Evolutionary conservation across 2,797 vertebrate species (phyloP), one percentile per base, ranked within the genome.

Genomic region (Protosalanx chinensis): DNA sequence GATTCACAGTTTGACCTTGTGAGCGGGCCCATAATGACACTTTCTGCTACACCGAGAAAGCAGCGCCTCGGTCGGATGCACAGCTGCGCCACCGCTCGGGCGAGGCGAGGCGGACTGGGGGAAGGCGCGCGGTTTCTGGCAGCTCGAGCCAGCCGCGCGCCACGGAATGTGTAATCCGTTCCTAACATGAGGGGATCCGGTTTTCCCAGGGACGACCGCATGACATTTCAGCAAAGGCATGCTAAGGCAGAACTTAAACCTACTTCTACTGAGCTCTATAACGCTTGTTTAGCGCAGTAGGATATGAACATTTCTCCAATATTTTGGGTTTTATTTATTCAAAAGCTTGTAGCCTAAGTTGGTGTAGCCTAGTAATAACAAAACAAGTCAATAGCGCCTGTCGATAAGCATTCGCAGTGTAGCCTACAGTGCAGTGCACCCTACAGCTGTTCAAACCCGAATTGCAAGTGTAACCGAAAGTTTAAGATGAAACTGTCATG

Each of bases 1-100:
- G 35, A 4, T 32, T 67, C 60, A 0, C 18, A 4, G 15, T 67
- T 30, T 88, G 83, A 87, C 85, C 85, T 88, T 84, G 80, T 72
- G 71, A 74, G 75, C 79, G 77, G 80, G 73, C 56, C 56, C 70
- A 73, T 71, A 65, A 62, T 68, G 69, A 71, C 75, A 67, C 59
- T 35, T 53, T 73, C 62, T 18, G 20, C 64, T 53, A 72, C 80
- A 64, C 79, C 76, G 76, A 68, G 74, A 62, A 70, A 78, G 74
- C 62, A 53, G 62, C 58, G 75, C 78, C 71, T 73, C 33, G 69
- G 57, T 62, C 74, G 79, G 77, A 61, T 70, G 63, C 74, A 71
- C 63, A 76, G 78, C 62, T 71, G 53, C 71, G 71, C 72, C 69
- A 66, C 68, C 63, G 72, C 49, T 56, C 73, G 76, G 69, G 74